These are phyloP conservation scores for Apodemia hepburni DNA, from an alignment of 2,888 invertebrate species.

Conservation along the genomic window DNA sequence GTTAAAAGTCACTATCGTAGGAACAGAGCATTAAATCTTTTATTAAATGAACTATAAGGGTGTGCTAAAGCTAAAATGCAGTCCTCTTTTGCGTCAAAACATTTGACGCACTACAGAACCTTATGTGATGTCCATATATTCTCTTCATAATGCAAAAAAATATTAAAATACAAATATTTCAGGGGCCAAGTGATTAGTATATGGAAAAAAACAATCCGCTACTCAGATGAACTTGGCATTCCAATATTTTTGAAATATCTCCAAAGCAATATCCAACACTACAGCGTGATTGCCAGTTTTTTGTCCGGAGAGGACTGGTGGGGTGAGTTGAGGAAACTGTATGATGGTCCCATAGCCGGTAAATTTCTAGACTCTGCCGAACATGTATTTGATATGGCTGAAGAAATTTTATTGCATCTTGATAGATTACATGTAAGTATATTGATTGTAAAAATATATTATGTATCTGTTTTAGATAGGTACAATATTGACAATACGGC, in stretches of 20 bases:
- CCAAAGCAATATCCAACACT: slow-evolving; percentile 55
- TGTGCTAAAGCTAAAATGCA: too few relatives aligned
- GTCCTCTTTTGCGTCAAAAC: too few relatives aligned
- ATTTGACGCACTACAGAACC: too few relatives aligned
- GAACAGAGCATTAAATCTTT: too few relatives aligned
- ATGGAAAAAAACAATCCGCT: slow-evolving; percentile 48
- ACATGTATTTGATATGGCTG: slow-evolving; percentile 52
- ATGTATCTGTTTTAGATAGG: background rate
- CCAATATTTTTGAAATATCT: slow-evolving; percentile 62
- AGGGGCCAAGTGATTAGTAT: slow-evolving; percentile 48
- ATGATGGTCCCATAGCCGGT: slow-evolving; percentile 49
- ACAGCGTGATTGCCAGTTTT: slow-evolving; percentile 53
- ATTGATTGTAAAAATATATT: background rate
- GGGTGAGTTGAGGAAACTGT: slow-evolving; percentile 47
- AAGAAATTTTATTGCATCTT: slow-evolving; percentile 56
- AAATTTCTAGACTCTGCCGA: slow-evolving; percentile 55
- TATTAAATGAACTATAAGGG: too few relatives aligned
- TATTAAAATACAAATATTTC: slow-evolving; percentile 27
- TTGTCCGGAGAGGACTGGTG: slow-evolving; percentile 67
- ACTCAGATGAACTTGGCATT: slow-evolving; percentile 58
- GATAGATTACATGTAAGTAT: slow-evolving; percentile 66
- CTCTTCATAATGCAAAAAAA: background rate
- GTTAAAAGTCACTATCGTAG: too few relatives aligned
- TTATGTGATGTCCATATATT: too few relatives aligned
- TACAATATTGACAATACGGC: background rate